Evolutionary conservation across 2,113 vertebrate species (phyloP).

Genomic region (Centropus unirufus): DNA sequence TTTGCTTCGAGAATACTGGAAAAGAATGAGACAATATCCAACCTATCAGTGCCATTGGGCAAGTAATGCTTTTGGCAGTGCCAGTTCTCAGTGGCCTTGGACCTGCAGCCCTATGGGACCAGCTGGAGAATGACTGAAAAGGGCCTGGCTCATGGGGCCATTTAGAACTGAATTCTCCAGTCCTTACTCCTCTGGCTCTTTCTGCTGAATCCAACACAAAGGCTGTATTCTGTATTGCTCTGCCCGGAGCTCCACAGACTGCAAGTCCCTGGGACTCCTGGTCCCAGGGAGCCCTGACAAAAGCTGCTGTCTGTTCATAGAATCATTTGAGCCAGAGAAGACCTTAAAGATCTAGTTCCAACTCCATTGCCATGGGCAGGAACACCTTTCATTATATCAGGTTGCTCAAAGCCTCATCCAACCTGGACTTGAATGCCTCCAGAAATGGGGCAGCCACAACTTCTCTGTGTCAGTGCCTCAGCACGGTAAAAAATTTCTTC

Average conservation of each 20-base stretch:
- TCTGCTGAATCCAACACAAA: fast-evolving
- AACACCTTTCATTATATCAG: too few relatives aligned
- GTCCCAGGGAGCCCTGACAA: fast-evolving
- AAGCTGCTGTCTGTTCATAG: background rate
- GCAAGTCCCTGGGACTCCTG: background rate
- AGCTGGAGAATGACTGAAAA: fast-evolving
- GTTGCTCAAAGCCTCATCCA: too few relatives aligned
- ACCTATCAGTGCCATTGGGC: fast-evolving
- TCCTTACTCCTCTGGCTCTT: fast-evolving
- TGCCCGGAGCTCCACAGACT: fast-evolving
- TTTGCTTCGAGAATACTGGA: background rate
- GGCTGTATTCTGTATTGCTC: fast-evolving
- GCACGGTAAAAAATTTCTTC: too few relatives aligned
- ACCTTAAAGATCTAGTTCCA: too few relatives aligned
- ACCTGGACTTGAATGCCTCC: too few relatives aligned
- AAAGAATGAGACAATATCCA: fast-evolving
- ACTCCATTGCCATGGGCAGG: too few relatives aligned
- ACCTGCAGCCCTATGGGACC: fast-evolving
- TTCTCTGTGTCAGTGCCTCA: too few relatives aligned
- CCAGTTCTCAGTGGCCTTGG: background rate
- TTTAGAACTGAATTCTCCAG: fast-evolving
- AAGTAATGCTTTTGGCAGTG: fast-evolving
- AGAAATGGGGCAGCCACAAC: too few relatives aligned
- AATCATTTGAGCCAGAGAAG: too few relatives aligned
- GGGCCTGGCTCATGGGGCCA: fast-evolving